A percentile compares a stretch with the other conserved stretches of the same genome.
phyloP scores from a whole-genome alignment of 2,113 vertebrate genomes.

The Bubo blakistoni region DNA sequence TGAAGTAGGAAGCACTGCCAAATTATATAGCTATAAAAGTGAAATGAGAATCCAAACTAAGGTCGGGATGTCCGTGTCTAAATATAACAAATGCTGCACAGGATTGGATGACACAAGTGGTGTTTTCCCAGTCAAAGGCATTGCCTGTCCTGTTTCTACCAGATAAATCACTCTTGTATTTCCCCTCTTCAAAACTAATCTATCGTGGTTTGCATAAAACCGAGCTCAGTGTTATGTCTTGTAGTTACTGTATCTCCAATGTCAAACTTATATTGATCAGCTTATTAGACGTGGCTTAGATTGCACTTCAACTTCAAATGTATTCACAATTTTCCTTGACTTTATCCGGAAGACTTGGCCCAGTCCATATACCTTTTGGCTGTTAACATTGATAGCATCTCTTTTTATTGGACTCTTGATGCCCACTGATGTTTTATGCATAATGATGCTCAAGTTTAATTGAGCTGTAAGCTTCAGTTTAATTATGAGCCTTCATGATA shows the following conservation, averaged over 20 bases:
- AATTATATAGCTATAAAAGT: background rate
- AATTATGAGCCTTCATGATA: conserved; percentile 74
- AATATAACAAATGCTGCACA: background rate
- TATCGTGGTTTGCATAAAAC: background rate
- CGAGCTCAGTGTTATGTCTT: conserved; percentile 12
- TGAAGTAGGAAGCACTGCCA: background rate
- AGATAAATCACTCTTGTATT: background rate
- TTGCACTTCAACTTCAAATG: background rate
- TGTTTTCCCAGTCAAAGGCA: background rate
- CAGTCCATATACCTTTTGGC: conserved; percentile 52
- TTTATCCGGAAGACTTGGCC: conserved; percentile 21
- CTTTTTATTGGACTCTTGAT: conserved; percentile 66
- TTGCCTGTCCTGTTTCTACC: background rate
- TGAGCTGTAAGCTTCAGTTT: conserved; percentile 77
- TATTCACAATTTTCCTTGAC: conserved; percentile 40
- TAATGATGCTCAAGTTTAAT: conserved; percentile 77
- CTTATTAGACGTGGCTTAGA: background rate
- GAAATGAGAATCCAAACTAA: background rate
- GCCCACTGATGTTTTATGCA: conserved; percentile 72
- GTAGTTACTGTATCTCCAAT: background rate
- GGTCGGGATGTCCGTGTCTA: background rate
- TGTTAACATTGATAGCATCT: conserved; percentile 58
- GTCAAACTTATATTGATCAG: background rate
- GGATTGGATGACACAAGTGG: conserved; percentile 1
- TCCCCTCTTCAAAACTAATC: background rate